These are phyloP conservation scores for Cepphus grylle DNA, from an alignment of 2,113 vertebrate genomes.

Conservation along the genomic window DNA sequence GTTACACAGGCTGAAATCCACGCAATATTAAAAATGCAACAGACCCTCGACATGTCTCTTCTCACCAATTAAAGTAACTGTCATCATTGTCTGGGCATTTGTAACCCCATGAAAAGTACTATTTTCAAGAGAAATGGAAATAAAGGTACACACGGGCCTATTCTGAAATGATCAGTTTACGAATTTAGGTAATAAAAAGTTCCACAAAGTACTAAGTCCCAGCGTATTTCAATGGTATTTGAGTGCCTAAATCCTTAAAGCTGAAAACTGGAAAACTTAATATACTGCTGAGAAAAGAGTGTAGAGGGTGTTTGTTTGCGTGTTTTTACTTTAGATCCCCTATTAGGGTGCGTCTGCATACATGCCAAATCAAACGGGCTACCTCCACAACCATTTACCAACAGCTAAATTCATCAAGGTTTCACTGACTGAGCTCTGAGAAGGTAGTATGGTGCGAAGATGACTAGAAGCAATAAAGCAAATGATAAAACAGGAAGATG, in stretches of 20 bases:
- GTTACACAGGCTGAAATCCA: background rate
- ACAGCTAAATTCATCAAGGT: background rate
- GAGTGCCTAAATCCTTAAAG: background rate
- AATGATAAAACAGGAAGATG: background rate
- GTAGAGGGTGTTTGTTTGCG: background rate
- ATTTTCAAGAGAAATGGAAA: background rate
- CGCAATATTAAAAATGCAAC: background rate
- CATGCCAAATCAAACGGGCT: background rate
- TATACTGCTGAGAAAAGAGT: background rate
- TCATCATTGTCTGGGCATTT: background rate
- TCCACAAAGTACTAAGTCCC: background rate
- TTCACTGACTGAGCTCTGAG: background rate
- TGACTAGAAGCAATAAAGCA: background rate
- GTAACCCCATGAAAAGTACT: background rate
- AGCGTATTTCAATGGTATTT: background rate
- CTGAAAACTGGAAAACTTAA: background rate
- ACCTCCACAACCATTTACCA: background rate
- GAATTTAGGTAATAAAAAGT: background rate
- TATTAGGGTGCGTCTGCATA: background rate
- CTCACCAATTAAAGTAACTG: background rate
- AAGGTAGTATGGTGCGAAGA: background rate
- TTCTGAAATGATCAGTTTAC: background rate
- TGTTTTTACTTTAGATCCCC: background rate
- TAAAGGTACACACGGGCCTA: background rate
- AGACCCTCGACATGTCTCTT: background rate